Percentiles rank a stretch among this genome's conserved stretches.
These are phyloP conservation scores for Drosophila subquinaria DNA, from an alignment of 2,888 invertebrate species.

Conservation along the genomic window DNA sequence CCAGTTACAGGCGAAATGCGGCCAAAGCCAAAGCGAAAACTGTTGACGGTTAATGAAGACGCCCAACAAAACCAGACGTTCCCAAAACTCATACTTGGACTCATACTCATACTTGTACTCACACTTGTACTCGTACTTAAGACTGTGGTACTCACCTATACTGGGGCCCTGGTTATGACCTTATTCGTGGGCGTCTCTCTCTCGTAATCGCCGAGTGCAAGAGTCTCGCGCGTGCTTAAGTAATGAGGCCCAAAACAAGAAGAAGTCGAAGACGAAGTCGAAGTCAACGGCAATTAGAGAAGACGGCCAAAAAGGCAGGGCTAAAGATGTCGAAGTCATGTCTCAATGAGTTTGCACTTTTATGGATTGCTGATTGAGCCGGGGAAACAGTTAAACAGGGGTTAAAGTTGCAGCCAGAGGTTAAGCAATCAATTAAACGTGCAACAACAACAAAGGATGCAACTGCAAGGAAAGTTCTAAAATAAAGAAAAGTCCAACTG, in stretches of 20 bases:
- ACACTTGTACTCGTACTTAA: background rate
- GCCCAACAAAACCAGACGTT: slow-evolving; percentile 34
- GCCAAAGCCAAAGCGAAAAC: slow-evolving; percentile 37
- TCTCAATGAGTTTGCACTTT: slow-evolving; percentile 53
- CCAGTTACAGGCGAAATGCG: slow-evolving; percentile 48
- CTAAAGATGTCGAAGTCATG: slow-evolving; percentile 41
- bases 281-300: slow-evolving; percentile 71
- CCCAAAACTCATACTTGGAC: slow-evolving; percentile 8
- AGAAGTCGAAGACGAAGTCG: slow-evolving; percentile 6
- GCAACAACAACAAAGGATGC: slow-evolving; percentile 23
- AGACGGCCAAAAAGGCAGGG: slow-evolving; percentile 33
- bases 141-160: slow-evolving; percentile 2
- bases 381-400: background rate
- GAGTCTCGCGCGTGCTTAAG: slow-evolving; percentile 68
- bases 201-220: slow-evolving; percentile 38
- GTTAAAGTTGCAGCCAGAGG: slow-evolving; percentile 52
- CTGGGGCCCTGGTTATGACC: slow-evolving; percentile 36
- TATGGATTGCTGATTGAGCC: slow-evolving; percentile 25
- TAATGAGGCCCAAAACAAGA: slow-evolving; percentile 62
- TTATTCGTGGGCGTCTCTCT: slow-evolving; percentile 51
- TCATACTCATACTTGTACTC: slow-evolving; percentile 6
- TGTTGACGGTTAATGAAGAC: slow-evolving; percentile 49
- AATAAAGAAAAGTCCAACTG: slow-evolving; percentile 58
- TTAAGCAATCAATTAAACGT: slow-evolving; percentile 72
- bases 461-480: slow-evolving; percentile 15